These are phyloP conservation scores for Platysteira castanea DNA, from an alignment of 2,113 vertebrate species.

Conservation along the genomic window DNA sequence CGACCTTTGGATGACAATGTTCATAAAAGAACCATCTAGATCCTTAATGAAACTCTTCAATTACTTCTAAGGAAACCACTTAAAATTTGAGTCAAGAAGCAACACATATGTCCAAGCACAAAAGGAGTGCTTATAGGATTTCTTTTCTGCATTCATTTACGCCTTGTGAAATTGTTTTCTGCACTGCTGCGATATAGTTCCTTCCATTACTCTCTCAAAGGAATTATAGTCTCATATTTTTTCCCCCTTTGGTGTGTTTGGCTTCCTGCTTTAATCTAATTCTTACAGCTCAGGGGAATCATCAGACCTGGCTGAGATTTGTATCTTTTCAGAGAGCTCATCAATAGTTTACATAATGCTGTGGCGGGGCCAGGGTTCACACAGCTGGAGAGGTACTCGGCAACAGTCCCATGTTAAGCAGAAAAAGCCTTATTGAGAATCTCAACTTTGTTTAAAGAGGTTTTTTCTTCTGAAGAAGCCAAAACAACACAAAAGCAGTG, in stretches of 20 bases:
- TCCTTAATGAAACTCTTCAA: conserved; percentile 19
- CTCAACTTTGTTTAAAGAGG: conserved; percentile 25
- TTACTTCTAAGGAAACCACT: neutral
- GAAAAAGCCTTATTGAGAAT: conserved; percentile 42
- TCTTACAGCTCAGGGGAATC: conserved; percentile 59
- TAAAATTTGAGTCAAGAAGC: conserved; percentile 11
- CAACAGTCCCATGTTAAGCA: neutral
- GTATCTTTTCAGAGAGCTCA: conserved; percentile 53
- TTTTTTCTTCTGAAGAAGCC: conserved; percentile 9
- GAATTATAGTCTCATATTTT: conserved; percentile 38
- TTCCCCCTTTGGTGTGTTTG: conserved; percentile 39
- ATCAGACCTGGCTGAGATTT: conserved; percentile 56
- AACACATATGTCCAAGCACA: neutral
- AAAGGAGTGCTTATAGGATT: neutral
- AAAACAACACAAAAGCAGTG: conserved; percentile 23
- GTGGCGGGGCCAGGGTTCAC: conserved; percentile 46
- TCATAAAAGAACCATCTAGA: neutral
- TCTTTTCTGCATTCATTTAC: conserved; percentile 22
- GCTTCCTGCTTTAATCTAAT: conserved; percentile 60
- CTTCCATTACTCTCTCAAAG: conserved; percentile 49
- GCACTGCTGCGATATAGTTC: conserved; percentile 24
- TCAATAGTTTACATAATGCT: conserved; percentile 60
- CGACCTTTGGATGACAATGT: neutral
- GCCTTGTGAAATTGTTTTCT: conserved; percentile 47
- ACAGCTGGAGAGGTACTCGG: conserved; percentile 44